These are phyloP conservation scores for Catocala fraxini DNA, from an alignment of 2,888 invertebrate genomes.

Conservation along the genomic window DNA sequence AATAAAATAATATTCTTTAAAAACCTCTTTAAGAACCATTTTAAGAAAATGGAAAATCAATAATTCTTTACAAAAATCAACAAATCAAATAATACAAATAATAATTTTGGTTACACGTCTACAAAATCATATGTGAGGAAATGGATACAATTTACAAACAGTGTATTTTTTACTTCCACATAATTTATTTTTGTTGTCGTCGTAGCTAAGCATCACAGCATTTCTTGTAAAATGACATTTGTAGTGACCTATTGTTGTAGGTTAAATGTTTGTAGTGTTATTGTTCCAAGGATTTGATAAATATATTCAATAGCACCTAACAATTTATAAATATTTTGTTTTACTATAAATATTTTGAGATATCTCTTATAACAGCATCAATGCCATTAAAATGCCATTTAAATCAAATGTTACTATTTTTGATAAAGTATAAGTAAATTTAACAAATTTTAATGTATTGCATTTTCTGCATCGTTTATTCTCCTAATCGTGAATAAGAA, in stretches of 20 bases:
- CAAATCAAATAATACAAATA: background rate
- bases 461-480: conserved; percentile 34
- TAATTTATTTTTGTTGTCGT: conserved; percentile 31
- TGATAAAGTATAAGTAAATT: conserved; percentile 34
- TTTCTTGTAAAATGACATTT: conserved; percentile 34
- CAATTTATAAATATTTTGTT: conserved; percentile 36
- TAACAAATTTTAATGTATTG: conserved; percentile 34
- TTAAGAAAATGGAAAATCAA: background rate
- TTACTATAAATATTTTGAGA: conserved; percentile 32
- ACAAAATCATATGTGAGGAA: conserved; percentile 31
- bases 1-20: conserved; percentile 1
- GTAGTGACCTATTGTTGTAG: conserved; percentile 32
- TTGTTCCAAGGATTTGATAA: conserved; percentile 28
- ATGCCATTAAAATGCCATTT: conserved; percentile 34
- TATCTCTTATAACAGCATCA: conserved; percentile 32
- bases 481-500: conserved; percentile 32
- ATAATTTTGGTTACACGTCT: conserved; percentile 31
- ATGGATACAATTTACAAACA: conserved; percentile 27
- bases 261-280: no score
- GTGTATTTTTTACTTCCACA: conserved; percentile 26
- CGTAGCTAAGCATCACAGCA: conserved; percentile 29
- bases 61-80: background rate
- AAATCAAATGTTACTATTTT: conserved; percentile 33
- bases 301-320: conserved; percentile 32
- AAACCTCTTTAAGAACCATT: no score